phyloP scores from a whole-genome alignment of 1,140 invertebrate species.

The Portunus trituberculatus region DNA sequence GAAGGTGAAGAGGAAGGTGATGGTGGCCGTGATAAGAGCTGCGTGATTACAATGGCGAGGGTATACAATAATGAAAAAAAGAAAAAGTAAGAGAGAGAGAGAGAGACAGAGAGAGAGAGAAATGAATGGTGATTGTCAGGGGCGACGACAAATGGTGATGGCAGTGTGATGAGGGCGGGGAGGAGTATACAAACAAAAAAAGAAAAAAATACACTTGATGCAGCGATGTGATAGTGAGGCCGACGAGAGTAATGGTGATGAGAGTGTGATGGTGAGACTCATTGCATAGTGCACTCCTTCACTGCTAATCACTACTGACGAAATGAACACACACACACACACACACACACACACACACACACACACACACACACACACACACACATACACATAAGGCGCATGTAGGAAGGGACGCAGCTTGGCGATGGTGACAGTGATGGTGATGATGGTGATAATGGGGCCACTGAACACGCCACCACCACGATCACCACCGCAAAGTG shows the following conservation, averaged over 20 bases:
- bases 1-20: neutral
- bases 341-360: neutral
- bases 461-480: neutral
- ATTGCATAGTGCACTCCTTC: neutral
- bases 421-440: slow-evolving; percentile 10
- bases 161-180: neutral
- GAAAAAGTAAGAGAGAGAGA: no score
- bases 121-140: slow-evolving; percentile 3
- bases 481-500: neutral
- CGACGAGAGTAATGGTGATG: neutral
- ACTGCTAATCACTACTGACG: neutral
- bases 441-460: slow-evolving; percentile 32
- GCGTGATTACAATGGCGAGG: neutral
- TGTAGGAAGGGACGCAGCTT: neutral
- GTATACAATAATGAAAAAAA: neutral
- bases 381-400: neutral
- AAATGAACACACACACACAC: slow-evolving; percentile 2
- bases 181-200: no score
- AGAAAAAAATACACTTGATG: neutral
- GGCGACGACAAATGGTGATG: neutral
- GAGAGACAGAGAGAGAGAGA: no score
- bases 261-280: neutral
- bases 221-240: neutral
- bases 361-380: neutral
- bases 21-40: neutral